Base-by-base conservation (phyloP, 2,113 vertebrate species). In the Glaucomys volans region DNA sequence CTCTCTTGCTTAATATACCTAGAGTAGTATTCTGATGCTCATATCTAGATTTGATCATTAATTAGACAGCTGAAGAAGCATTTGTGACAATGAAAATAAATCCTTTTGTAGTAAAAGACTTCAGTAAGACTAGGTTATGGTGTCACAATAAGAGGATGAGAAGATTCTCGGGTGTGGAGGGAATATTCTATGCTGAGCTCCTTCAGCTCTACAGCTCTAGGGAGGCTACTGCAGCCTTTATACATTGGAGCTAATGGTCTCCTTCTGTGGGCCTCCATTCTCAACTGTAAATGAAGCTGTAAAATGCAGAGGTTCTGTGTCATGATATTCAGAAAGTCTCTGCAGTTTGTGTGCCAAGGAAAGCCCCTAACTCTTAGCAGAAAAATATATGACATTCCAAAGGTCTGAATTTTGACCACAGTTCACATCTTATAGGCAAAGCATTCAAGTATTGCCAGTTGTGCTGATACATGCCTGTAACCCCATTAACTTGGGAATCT, bases 381-480 rank as follows among this genome's bases (percentile, higher is more conserved):
- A 94, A 75, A n/a, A 87, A 67, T n/a, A 91, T 5, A 5, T 69
- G 66, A 67, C 66, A 85, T 75, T 88, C 91, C 77, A 75, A 75
- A 95, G 81, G 54, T 93, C 52, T 87, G 75, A 77, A 95, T 77
- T 88, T 72, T 69, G 66, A 87, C 64, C 37, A 75, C 26, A 69
- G 50, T 30, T 79, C 69, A 72, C 35, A 86, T 37, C 13, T 17
- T 47, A 57, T 10, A 72, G 54, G 62, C 35, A 94, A 89, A 89
- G 37, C 50, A 94, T 57, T 89, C 24, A 81, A 35, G 75, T 54
- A 81, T 12, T 92, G 57, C 20, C 20, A 5, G 18, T 20, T 20
- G 16, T 57, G 57, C 20, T 57, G 57, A 20, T 22, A 22, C 7
- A 57, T 57, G 20, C 57, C 57, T 22, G 8, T 22, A 57, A 57